Conservation (phyloP, 1,140 invertebrate genomes). For the Drosophila trapezifrons region DNA sequence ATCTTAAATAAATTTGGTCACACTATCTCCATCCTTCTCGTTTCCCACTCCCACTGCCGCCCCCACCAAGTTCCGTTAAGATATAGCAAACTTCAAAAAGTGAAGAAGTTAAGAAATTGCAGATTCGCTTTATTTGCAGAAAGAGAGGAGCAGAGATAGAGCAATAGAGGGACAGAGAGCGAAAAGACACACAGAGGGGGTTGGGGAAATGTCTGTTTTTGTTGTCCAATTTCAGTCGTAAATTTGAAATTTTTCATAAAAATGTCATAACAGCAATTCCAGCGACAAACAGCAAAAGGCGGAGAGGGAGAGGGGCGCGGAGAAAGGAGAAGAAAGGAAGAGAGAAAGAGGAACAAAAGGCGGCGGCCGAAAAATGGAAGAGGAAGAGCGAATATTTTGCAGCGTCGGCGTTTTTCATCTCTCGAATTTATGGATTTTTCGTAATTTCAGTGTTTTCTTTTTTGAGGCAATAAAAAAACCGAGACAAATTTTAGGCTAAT, state of each 20-base stretch:
- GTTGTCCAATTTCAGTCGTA: conserved; percentile 68
- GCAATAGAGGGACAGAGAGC: background rate
- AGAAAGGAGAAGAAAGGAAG: conserved; percentile 21
- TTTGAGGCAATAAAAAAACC: conserved; percentile 45
- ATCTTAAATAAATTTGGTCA: background rate
- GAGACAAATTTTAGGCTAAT: conserved; percentile 63
- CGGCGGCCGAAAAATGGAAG: conserved; percentile 40
- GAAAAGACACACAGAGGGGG: background rate
- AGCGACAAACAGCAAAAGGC: conserved; percentile 53
- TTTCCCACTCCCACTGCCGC: background rate
- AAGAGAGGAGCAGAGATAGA: background rate
- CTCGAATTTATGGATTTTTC: conserved; percentile 76
- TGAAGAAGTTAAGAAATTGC: conserved; percentile 52
- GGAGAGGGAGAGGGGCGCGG: background rate
- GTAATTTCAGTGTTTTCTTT: conserved; percentile 51
- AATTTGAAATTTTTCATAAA: conserved; percentile 83
- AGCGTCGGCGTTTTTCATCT: conserved; percentile 80
- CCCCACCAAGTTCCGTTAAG: background rate
- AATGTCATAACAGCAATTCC: conserved; percentile 83
- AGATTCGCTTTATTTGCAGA: conserved; percentile 63
- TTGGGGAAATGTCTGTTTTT: conserved; percentile 49
- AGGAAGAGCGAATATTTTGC: conserved; percentile 60
- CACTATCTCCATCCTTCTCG: background rate
- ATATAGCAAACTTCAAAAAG: conserved; percentile 22
- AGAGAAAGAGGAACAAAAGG: conserved; percentile 49